Base-by-base conservation (phyloP, 2,888 invertebrate species). In the Luperina testacea region DNA sequence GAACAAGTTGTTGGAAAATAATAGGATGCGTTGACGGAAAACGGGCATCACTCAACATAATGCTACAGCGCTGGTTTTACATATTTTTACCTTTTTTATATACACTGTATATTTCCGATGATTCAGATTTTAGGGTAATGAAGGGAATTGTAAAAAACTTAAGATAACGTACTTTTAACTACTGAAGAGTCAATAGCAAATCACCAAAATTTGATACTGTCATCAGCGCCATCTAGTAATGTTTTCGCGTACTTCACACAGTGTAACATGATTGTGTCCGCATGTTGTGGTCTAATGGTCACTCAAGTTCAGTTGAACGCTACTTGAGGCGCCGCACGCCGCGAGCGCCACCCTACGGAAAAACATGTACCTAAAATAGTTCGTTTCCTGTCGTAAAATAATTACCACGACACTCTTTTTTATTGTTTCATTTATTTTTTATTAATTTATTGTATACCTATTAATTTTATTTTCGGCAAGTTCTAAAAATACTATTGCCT, bases 141-240 rank as follows among this genome's bases (percentile, higher is more conserved):
- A n/a, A 64, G 64, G 32, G 11, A 32, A 32, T 32, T 32, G 20
- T 17, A 63, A 15, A 27, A 8, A 32, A 64, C 20, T 20, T 20
- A 32, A 63, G 17, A 17, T 63, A n/a, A n/a, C n/a, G n/a, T n/a
- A 32, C 24, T 24, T 4, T 1, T 3, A 57, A 57, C 24, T 24
- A 24, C 9, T 2, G 24, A 57, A 57, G 20, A 24, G 20, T 57
- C 24, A 24, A 24, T 24, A 9, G 7, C 20, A 24, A 24, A 3
- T 24, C 57, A 57, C 9, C 2, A n/a, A 59, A n/a, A 59, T n/a
- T 38, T 7, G n/a, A n/a, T 20, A 42, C n/a, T 75, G 24, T 24
- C 15, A 48, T 74, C 51, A 86, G 38, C 82, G 85, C 88, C 88
- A 89, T 88, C 88, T 88, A 82, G 48, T 45, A 61, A 17, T 13